Base-by-base conservation (phyloP, 2,888 invertebrate species). In the Colletes collaris region DNA sequence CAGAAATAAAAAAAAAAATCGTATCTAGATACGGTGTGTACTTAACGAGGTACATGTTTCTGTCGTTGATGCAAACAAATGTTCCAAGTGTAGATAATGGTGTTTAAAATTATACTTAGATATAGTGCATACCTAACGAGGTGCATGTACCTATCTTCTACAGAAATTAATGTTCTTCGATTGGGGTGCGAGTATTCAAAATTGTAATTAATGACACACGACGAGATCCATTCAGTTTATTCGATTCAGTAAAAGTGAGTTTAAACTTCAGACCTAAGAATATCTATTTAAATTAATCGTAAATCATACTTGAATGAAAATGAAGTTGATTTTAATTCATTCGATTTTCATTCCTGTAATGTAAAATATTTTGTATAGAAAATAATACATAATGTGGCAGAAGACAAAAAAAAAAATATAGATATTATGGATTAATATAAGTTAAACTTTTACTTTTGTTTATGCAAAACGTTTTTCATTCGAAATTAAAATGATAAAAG, bases 21-120 rank as follows among this genome's bases (percentile, higher is more conserved):
- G 13, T 44, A 3, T 10, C 44, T 55, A 63, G 79, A 72, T 76
- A 71, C 11, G 35, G 56, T 8, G 11, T 62, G 60, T 76, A 76
- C 64, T 79, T 80, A 81, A 80, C 81, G 81, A 81, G 81, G 71
- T 74, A 60, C 81, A 68, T 81, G 81, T 81, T 80, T 68, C 81
- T 81, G 81, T 81, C 81, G 44, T 58, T 62, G 19, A 56, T 60
- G 68, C 71, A 67, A 81, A 80, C 76, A 71, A 81, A 81, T 80
- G 81, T 81, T 68, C 76, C 53, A 11, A 44, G 37, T 52, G 49
- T 19, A 69, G 76, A 81, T 81, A 81, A 80, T 80, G 68, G 68
- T 55, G 62, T 64, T 80, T 76, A 80, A 81, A 81, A 75, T 81
- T 80, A 60, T 80, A 68, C 81, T 71, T 72, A 76, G 67, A 71